Conservation (phyloP, 2,113 vertebrate genomes). For the Theristicus caerulescens region DNA sequence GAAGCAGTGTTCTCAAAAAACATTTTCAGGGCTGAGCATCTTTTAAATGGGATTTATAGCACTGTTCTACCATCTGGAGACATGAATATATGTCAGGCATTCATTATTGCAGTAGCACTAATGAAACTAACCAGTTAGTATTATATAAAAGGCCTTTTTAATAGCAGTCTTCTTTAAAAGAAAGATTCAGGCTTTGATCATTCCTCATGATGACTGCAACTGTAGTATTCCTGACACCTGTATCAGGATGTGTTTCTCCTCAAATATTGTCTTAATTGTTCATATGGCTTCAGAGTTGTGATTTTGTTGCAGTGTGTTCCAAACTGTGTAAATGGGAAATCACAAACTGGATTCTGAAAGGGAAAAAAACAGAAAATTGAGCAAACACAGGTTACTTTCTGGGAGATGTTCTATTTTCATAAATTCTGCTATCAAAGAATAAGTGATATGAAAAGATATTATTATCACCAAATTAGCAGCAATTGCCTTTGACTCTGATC, state of each 20-base stretch:
- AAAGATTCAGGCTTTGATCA: not conserved
- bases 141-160: not conserved
- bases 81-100: not conserved
- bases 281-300: not conserved
- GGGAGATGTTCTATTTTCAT: constrained; percentile 26
- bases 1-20: not conserved
- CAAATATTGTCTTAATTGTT: constrained; percentile 8
- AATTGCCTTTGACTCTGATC: not conserved
- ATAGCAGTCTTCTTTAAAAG: not conserved
- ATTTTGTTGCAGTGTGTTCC: not conserved
- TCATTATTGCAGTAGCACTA: not conserved
- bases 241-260: not conserved
- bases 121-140: not conserved
- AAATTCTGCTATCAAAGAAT: constrained; percentile 21
- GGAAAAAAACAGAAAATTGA: constrained; percentile 20
- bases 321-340: not conserved
- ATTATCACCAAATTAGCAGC: not conserved
- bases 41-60: not conserved
- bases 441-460: constrained; percentile 13
- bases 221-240: not conserved
- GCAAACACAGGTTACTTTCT: not conserved
- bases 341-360: not conserved
- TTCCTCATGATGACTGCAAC: not conserved
- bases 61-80: not conserved
- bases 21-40: not conserved